Conservation (phyloP, 2,888 invertebrate genomes). For the Agapostemon virescens region DNA sequence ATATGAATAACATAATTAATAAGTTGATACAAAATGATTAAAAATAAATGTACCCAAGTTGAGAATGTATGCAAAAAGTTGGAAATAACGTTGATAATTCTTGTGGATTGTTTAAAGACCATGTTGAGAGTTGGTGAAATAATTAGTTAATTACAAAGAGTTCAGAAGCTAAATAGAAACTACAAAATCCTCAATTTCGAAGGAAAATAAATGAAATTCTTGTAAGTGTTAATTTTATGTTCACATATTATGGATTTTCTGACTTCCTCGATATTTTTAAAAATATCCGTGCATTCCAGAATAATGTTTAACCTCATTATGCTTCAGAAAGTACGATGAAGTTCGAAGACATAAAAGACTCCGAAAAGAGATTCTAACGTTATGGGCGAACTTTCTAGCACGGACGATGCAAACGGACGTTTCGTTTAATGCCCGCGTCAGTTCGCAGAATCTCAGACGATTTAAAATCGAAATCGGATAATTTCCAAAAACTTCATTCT, state of each 20-base stretch:
- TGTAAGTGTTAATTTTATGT: too few relatives aligned
- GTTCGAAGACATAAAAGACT: neutral
- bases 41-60: too few relatives aligned
- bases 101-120: too few relatives aligned
- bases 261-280: neutral
- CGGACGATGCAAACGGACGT: neutral
- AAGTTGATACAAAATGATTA: too few relatives aligned
- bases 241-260: neutral
- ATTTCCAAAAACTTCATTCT: slow-evolving; percentile 14
- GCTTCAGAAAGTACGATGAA: neutral
- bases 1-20: neutral
- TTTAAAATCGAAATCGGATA: slow-evolving; percentile 19
- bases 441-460: neutral
- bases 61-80: too few relatives aligned
- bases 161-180: too few relatives aligned
- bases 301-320: neutral
- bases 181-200: too few relatives aligned
- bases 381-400: slow-evolving; percentile 8
- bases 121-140: too few relatives aligned
- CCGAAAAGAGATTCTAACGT: neutral
- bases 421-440: slow-evolving; percentile 24
- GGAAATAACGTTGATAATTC: too few relatives aligned
- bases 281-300: neutral
- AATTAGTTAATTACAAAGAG: too few relatives aligned
- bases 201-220: too few relatives aligned